These are phyloP conservation scores for Tenthredo mesomela DNA, from an alignment of 2,888 invertebrate genomes.

Conservation along the genomic window DNA sequence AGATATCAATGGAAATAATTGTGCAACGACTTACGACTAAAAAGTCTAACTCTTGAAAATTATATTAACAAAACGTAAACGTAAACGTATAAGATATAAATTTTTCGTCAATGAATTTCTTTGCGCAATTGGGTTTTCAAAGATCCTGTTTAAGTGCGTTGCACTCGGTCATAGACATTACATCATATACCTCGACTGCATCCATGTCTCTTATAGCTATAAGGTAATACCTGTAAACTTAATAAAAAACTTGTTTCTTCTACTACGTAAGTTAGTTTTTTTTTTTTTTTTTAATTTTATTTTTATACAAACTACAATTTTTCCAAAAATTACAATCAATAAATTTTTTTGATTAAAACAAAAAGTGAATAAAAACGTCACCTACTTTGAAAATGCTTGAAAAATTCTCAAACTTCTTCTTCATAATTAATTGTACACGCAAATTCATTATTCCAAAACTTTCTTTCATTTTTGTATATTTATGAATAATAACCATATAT, in stretches of 20 bases:
- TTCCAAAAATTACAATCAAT: neutral
- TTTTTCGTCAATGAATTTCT: conserved; percentile 40
- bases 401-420: neutral
- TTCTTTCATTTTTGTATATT: neutral
- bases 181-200: conserved; percentile 8
- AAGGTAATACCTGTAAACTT: neutral
- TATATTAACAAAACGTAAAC: neutral
- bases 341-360: too few species aligned
- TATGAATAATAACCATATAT: neutral
- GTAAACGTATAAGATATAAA: too few species aligned
- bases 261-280: neutral
- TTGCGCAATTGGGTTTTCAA: neutral
- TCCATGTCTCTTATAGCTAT: neutral
- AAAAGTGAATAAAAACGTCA: too few species aligned
- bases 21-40: conserved; percentile 13
- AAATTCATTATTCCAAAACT: neutral
- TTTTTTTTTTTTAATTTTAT: neutral
- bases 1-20: conserved; percentile 33
- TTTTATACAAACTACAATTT: neutral
- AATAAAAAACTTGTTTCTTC: neutral
- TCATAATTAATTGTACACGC: neutral
- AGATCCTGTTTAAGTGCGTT: conserved; percentile 38
- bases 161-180: conserved; percentile 14
- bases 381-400: too few species aligned
- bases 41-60: neutral